Evolutionary conservation across 2,888 invertebrate species (phyloP).

Genomic region (Drosophila austrosaltans): DNA sequence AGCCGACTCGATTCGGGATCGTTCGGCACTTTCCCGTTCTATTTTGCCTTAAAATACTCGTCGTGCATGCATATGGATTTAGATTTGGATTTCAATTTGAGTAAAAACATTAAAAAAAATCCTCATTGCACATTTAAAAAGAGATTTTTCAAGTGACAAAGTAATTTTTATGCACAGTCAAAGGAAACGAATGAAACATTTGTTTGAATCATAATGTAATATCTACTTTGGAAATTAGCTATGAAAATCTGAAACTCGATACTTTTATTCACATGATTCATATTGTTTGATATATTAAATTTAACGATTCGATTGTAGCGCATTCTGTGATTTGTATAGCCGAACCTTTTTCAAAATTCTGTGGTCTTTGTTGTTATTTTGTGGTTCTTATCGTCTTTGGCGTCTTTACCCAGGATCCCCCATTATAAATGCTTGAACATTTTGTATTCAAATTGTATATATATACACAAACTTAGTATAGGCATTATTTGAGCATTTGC

Average conservation of each 20-base stretch:
- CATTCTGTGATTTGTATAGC: background rate
- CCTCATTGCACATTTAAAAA: constrained; percentile 48
- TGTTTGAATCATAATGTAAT: no score
- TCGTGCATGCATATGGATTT: constrained; percentile 23
- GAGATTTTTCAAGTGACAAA: constrained; percentile 56
- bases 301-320: background rate
- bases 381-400: background rate
- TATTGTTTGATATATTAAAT: no score
- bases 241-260: no score
- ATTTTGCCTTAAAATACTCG: constrained; percentile 27
- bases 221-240: no score
- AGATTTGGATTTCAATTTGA: constrained; percentile 48
- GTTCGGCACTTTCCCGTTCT: constrained; percentile 64
- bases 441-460: background rate
- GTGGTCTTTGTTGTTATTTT: background rate
- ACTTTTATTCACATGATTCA: no score
- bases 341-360: background rate
- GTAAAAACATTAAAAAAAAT: constrained; percentile 47
- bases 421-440: constrained; percentile 14
- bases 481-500: constrained; percentile 9
- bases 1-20: constrained; percentile 35
- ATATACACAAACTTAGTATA: constrained; percentile 1
- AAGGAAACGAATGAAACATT: background rate
- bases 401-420: constrained; percentile 13
- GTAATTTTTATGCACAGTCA: constrained; percentile 15